Conservation (phyloP, 2,113 vertebrate genomes). For the Entomyzon cyanotis region DNA sequence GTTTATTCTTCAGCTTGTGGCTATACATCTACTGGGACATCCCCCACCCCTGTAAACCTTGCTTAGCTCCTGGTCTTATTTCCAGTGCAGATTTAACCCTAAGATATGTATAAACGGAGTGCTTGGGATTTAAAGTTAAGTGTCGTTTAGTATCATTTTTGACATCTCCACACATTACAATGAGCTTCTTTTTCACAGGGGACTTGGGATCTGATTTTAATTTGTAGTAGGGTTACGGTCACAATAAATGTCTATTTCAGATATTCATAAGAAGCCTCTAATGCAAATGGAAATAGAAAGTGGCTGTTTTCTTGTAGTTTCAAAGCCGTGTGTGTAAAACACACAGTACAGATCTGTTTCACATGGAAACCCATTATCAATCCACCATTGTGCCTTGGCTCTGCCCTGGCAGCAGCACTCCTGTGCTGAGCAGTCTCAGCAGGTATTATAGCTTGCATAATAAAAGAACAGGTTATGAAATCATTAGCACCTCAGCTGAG, state of each 20-base stretch:
- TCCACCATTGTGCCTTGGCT: background rate
- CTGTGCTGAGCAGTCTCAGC: background rate
- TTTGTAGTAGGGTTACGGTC: conserved; percentile 71
- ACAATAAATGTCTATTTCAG: conserved; percentile 71
- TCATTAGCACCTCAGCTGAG: conserved; percentile 27
- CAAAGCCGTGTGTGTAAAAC: background rate
- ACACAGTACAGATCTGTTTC: background rate
- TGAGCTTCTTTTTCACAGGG: conserved; percentile 59
- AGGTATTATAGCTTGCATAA: background rate
- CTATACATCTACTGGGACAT: conserved; percentile 10
- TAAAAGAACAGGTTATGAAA: conserved; percentile 49
- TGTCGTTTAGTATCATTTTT: conserved; percentile 68
- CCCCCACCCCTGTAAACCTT: conserved; percentile 6
- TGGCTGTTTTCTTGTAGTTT: conserved; percentile 23
- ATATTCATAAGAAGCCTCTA: conserved; percentile 44
- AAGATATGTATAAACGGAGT: conserved; percentile 32
- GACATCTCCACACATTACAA: conserved; percentile 65
- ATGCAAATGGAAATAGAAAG: conserved; percentile 63
- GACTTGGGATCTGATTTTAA: conserved; percentile 71
- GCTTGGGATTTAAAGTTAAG: conserved; percentile 61
- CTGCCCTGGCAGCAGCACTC: background rate
- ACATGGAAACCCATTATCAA: background rate
- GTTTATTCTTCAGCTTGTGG: conserved; percentile 54
- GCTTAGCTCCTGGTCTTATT: conserved; percentile 65
- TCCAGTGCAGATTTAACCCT: conserved; percentile 47